Evolutionary conservation across 2,888 invertebrate species (phyloP), one percentile per base, ranked within the genome.

Genomic region (Epsilonema sp.): DNA sequence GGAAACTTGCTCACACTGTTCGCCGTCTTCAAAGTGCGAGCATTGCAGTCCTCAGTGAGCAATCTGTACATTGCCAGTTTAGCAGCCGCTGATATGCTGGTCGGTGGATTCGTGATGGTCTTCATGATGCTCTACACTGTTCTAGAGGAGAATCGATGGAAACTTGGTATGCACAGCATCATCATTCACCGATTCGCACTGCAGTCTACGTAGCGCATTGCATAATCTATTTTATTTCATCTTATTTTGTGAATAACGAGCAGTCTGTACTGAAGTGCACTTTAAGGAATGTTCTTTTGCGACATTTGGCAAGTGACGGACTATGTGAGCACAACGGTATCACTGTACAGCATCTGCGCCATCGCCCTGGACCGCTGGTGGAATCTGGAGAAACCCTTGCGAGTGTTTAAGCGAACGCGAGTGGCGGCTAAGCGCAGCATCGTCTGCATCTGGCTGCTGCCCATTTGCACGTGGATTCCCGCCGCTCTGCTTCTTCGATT

Each of bases 261-360:
- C n/a, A n/a, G n/a, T n/a, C n/a, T n/a, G n/a, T n/a, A n/a, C n/a
- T n/a, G n/a, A n/a, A n/a, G n/a, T n/a, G n/a, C n/a, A n/a, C n/a
- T n/a, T n/a, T n/a, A n/a, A n/a, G n/a, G n/a, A n/a, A n/a, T n/a
- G n/a, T n/a, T n/a, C 25, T 26, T 51, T 20, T 55, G 54, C 44
- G 47, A 50, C 25, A 21, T 54, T 31, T 55, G 55, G 55, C 55
- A 51, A n/a, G 43, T 42, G 37, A 25, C 49, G 36, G 55, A 55
- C 37, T 51, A 48, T 24, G 44, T 49, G 21, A 36, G 45, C n/a
- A 54, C 54, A 39, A 51, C 52, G 11, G 44, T 52, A 2, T 54
- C 52, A 2, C 43, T 55, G 37, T 55, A 52, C 39, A 52, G 53
- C 43, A 52, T 55, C 16, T 52, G 52, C 26, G 48, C 51, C 16